Percentiles rank a stretch among this genome's conserved stretches.
These are phyloP conservation scores for Nomada flava DNA, from an alignment of 2,888 invertebrate species.

Conservation along the genomic window DNA sequence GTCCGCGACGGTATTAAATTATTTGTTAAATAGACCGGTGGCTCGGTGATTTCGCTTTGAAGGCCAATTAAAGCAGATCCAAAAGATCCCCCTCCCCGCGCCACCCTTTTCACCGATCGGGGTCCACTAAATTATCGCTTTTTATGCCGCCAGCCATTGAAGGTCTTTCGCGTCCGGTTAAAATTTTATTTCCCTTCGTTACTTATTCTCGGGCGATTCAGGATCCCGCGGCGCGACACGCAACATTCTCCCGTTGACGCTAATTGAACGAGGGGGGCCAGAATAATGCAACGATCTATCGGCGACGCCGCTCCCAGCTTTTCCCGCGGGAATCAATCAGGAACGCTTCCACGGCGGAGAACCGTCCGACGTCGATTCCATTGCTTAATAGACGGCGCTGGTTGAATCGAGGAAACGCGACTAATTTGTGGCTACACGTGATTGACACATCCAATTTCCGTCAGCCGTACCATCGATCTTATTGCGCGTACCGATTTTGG, in stretches of 20 bases:
- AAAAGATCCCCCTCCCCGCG: neutral
- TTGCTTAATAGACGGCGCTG: slow-evolving; percentile 46
- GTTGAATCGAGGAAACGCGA: slow-evolving; percentile 35
- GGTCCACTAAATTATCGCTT: slow-evolving; percentile 36
- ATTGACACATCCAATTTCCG: slow-evolving; percentile 38
- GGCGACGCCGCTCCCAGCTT: slow-evolving; percentile 31
- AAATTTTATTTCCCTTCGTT: slow-evolving; percentile 45
- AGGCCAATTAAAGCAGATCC: slow-evolving; percentile 39
- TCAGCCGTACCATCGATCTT: neutral
- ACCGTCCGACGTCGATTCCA: slow-evolving; percentile 35
- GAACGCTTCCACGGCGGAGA: neutral
- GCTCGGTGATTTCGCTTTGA: neutral
- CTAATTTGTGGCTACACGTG: slow-evolving; percentile 34
- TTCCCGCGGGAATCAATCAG: slow-evolving; percentile 59
- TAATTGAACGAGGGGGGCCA: slow-evolving; percentile 44
- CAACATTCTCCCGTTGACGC: slow-evolving; percentile 50
- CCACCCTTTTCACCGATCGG: neutral
- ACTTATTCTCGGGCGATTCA: slow-evolving; percentile 29
- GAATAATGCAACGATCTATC: slow-evolving; percentile 52
- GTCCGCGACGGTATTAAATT: neutral
- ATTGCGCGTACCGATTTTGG: neutral
- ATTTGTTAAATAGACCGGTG: neutral
- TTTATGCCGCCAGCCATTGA: slow-evolving; percentile 16
- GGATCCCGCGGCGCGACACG: slow-evolving; percentile 19
- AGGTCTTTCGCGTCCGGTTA: slow-evolving; percentile 20